A percentile compares a stretch with the other conserved stretches of the same genome.
phyloP scores from a whole-genome alignment of 2,113 vertebrate genomes.

The Platysternon megacephalum region DNA sequence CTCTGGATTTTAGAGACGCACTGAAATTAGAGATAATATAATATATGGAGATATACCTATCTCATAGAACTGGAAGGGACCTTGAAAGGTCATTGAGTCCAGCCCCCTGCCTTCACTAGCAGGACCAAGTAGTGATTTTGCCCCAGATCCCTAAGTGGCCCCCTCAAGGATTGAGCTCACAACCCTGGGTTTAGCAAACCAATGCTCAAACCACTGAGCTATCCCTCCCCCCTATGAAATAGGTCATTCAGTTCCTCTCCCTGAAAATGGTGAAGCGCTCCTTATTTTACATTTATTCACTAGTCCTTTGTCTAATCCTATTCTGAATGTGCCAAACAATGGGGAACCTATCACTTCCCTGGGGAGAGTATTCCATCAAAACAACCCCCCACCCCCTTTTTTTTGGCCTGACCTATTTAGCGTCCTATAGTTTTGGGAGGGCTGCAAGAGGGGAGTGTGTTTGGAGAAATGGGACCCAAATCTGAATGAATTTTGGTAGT shows the following conservation, averaged over 20 bases:
- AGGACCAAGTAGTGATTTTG: no score
- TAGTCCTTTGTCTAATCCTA: background rate
- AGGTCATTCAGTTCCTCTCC: accelerated
- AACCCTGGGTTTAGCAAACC: no score
- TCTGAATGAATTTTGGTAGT: background rate
- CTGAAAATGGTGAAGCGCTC: background rate
- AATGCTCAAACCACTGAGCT: no score
- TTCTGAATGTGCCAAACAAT: background rate
- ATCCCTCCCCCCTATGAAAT: no score
- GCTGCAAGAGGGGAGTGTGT: background rate
- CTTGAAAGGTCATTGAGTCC: no score
- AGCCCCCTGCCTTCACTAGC: no score
- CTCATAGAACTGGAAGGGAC: no score
- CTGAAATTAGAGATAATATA: background rate
- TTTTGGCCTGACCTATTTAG: accelerated
- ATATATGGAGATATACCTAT: no score
- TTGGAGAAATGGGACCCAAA: background rate
- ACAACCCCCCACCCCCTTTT: accelerated
- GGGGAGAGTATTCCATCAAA: background rate
- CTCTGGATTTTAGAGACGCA: background rate
- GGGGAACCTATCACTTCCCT: background rate
- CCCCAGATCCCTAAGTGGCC: no score
- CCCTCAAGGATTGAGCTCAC: no score
- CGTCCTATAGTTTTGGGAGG: background rate
- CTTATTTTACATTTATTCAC: background rate